phyloP scores from a whole-genome alignment of 1,140 invertebrate genomes.

The Tetramorium alpestre region DNA sequence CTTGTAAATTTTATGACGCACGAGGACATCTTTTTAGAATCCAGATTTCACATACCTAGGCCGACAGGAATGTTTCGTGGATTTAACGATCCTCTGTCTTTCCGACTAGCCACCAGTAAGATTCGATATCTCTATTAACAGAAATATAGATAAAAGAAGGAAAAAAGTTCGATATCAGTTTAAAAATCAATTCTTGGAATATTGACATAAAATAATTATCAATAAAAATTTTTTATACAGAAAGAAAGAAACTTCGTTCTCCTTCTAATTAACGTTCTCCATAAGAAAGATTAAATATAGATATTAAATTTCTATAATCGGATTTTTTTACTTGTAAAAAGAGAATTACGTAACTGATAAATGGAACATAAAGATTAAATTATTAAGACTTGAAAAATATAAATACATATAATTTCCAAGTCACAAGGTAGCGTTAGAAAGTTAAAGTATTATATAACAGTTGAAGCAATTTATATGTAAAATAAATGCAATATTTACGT shows the following conservation, averaged over 20 bases:
- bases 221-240: neutral
- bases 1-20: constrained; percentile 86
- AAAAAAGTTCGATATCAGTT: constrained; percentile 3
- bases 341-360: neutral
- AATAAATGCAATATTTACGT: neutral
- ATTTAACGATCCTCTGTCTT: constrained; percentile 86
- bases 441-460: neutral
- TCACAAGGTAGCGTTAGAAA: neutral
- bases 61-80: constrained; percentile 85
- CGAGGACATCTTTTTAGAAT: constrained; percentile 87
- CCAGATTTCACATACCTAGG: constrained; percentile 87
- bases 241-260: neutral
- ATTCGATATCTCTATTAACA: neutral
- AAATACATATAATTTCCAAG: neutral
- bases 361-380: neutral
- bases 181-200: neutral
- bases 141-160: neutral
- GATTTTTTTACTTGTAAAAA: neutral
- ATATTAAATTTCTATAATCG: neutral
- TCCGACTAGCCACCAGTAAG: constrained; percentile 85
- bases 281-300: neutral
- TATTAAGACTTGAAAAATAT: neutral
- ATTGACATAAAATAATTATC: neutral
- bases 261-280: neutral
- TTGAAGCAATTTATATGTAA: neutral